phyloP scores from a whole-genome alignment of 2,797 vertebrate species.

The Argya squamiceps region DNA sequence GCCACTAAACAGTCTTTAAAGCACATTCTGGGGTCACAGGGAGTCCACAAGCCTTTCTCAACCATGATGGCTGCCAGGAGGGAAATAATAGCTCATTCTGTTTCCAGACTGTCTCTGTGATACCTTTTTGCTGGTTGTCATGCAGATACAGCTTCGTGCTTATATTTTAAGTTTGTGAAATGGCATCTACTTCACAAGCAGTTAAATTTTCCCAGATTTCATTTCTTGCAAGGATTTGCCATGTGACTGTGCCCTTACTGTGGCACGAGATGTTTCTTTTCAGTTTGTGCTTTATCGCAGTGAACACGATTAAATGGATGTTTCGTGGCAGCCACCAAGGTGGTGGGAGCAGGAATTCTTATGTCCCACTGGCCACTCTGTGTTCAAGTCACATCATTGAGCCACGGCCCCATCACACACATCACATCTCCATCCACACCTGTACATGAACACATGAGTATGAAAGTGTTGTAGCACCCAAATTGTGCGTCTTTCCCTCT shows the following conservation, averaged over 20 bases:
- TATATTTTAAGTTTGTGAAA: neutral
- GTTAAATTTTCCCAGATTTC: neutral
- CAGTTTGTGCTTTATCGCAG: neutral
- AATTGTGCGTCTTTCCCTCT: neutral
- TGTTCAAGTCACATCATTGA: accelerated
- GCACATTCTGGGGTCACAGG: neutral
- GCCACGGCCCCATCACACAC: neutral
- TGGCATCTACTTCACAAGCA: neutral
- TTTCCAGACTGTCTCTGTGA: neutral
- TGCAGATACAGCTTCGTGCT: neutral
- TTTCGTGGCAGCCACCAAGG: neutral
- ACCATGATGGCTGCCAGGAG: neutral
- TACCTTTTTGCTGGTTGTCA: neutral
- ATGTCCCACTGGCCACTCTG: neutral
- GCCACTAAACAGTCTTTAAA: neutral
- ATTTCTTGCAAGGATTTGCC: neutral
- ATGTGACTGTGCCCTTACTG: neutral
- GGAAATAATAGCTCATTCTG: neutral
- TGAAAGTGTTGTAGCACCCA: neutral
- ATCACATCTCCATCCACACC: neutral
- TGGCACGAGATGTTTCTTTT: neutral
- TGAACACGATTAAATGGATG: neutral
- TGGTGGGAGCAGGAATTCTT: neutral
- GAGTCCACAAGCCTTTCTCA: neutral
- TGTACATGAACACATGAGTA: neutral